Evolutionary conservation across 2,888 invertebrate species (phyloP), one percentile per base, ranked within the genome.

Genomic region (Melieria crassipennis): DNA sequence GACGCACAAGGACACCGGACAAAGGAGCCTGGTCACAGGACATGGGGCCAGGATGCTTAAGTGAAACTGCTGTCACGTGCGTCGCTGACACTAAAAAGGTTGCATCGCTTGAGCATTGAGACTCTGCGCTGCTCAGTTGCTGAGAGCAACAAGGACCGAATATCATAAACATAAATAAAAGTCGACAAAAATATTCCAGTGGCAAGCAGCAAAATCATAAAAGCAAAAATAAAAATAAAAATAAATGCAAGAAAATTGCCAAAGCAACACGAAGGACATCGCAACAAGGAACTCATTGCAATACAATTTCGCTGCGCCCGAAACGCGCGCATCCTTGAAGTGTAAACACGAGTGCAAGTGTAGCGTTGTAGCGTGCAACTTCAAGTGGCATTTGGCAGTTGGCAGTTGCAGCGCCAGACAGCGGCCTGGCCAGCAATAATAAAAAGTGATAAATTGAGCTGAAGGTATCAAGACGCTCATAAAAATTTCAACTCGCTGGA

Each of bases 391-490:
- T 1, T 30, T 30, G 30, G 30, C 30, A 30, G 30, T 30, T 30
- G 30, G 30, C 30, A 30, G 30, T 30, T 30, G 30, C 30, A 1
- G 30, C 30, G 30, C 30, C 30, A 30, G 30, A 30, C 30, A 30
- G 30, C 30, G 30, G 30, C 30, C 30, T 30, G 30, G 30, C 30
- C 62, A 56, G 69, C 69, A 69, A 69, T 69, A 71, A 69, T 70
- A 73, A 71, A 71, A 71, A 76, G 77, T 79, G 78, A 79, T 79
- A 78, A 79, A 79, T 79, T 79, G 77, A 74, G 72, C 71, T 77
- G 76, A 76, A 75, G 74, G 76, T 75, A 75, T 76, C 78, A 77
- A 78, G 79, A 77, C 78, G 76, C 77, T 77, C 79, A 79, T 79
- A 79, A 79, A 79, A 79, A 77, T 76, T 76, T 76, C 76, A 77